Percentiles rank a stretch among this genome's conserved stretches.
These are phyloP conservation scores for Eucidaris tribuloides DNA, from an alignment of 35 echinoderm and acorn worm species.

Conservation along the genomic window DNA sequence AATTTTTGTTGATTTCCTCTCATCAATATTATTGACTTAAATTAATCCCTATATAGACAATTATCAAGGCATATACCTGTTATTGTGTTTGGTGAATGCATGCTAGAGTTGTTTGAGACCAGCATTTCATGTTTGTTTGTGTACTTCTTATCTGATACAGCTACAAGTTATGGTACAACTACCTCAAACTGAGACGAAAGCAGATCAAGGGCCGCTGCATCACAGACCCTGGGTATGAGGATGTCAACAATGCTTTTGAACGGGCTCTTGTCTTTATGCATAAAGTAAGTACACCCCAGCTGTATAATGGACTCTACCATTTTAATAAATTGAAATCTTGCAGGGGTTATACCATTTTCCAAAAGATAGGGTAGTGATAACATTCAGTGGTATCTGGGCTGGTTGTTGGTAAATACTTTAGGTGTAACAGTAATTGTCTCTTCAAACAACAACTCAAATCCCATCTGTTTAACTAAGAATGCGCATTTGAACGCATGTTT, in stretches of 20 bases:
- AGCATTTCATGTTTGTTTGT: background rate
- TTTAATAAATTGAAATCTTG: no score
- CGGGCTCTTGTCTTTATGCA: slow-evolving; percentile 97
- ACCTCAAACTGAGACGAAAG: slow-evolving; percentile 80
- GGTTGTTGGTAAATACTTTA: no score
- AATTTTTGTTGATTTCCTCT: no score
- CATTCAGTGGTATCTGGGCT: no score
- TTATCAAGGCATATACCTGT: background rate
- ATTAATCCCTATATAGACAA: background rate
- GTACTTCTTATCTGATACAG: slow-evolving; percentile 43
- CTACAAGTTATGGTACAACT: slow-evolving; percentile 99
- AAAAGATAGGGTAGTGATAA: no score
- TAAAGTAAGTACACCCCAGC: slow-evolving; percentile 54
- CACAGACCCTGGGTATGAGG: slow-evolving; percentile 94
- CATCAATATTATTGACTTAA: no score
- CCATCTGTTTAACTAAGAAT: no score
- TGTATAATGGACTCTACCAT: background rate
- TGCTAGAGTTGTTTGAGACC: background rate
- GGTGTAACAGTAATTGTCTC: no score
- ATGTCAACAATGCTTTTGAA: slow-evolving; percentile 99
- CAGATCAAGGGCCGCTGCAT: slow-evolving; percentile 96
- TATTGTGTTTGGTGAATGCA: no score
- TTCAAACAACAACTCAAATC: no score
- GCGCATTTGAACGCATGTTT: no score
- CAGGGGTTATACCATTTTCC: no score